Conservation (phyloP, 2,113 vertebrate species). For the Indicator indicator region DNA sequence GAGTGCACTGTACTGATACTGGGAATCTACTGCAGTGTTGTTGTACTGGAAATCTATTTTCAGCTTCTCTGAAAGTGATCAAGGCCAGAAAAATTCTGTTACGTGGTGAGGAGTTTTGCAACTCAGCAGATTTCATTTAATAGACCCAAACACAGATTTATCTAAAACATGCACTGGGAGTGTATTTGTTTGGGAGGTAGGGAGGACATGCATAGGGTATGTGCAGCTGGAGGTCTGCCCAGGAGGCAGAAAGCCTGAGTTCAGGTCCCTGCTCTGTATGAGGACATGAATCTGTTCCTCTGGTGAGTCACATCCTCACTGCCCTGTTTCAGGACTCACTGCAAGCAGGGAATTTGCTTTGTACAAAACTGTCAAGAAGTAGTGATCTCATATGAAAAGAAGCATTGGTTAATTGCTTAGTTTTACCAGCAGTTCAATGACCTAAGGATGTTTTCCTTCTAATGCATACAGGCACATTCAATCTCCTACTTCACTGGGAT, state of each 20-base stretch:
- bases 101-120: neutral
- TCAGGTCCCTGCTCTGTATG: neutral
- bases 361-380: neutral
- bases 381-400: constrained; percentile 28
- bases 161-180: neutral
- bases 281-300: neutral
- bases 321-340: neutral
- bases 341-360: neutral
- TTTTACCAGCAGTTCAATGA: neutral
- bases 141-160: neutral
- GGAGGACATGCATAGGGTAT: neutral
- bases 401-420: neutral
- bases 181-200: neutral
- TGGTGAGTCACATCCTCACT: neutral
- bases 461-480: neutral
- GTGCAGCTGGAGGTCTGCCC: neutral
- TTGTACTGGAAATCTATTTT: neutral
- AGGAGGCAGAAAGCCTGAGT: neutral
- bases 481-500: neutral
- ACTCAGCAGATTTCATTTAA: neutral
- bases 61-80: neutral
- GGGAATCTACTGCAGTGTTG: neutral
- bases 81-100: neutral
- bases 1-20: neutral
- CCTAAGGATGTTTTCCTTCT: neutral